Evolutionary conservation across 2,113 vertebrate species (phyloP).

Genomic region (Crocuta crocuta): DNA sequence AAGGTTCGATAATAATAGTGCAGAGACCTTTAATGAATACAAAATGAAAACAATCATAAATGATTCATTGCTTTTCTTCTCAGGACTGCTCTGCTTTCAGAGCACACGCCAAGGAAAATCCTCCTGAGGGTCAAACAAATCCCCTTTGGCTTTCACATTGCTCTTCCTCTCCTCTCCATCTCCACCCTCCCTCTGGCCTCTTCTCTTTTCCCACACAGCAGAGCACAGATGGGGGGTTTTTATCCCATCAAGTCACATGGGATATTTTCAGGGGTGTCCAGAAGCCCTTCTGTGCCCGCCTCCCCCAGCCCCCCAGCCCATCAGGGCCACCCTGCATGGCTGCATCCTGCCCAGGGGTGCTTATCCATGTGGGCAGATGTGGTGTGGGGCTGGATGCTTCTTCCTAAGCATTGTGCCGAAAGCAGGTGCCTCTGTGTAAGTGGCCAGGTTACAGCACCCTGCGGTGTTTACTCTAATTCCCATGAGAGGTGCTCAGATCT

Average conservation of each 20-base stretch:
- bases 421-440: not conserved
- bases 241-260: not conserved
- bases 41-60: slow-evolving; percentile 77
- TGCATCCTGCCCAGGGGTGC: too few species aligned
- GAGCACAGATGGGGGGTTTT: not conserved
- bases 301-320: accelerated
- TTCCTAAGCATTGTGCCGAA: not conserved
- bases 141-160: not conserved
- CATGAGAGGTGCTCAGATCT: not conserved
- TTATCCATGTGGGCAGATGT: not conserved
- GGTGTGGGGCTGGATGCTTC: too few species aligned
- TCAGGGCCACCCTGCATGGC: not conserved
- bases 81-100: slow-evolving; percentile 42
- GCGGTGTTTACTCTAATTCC: accelerated
- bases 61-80: slow-evolving; percentile 79
- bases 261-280: not conserved
- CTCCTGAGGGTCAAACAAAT: not conserved
- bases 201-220: not conserved
- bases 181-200: not conserved
- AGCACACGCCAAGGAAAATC: slow-evolving; percentile 19
- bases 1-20: slow-evolving; percentile 72
- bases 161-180: not conserved
- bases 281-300: not conserved
- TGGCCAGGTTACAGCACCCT: not conserved
- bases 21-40: slow-evolving; percentile 78